Percentiles rank a stretch among this genome's conserved stretches.
Evolutionary conservation across 2,888 invertebrate genomes (phyloP).

Genomic region (Choristoneura rosaceana): DNA sequence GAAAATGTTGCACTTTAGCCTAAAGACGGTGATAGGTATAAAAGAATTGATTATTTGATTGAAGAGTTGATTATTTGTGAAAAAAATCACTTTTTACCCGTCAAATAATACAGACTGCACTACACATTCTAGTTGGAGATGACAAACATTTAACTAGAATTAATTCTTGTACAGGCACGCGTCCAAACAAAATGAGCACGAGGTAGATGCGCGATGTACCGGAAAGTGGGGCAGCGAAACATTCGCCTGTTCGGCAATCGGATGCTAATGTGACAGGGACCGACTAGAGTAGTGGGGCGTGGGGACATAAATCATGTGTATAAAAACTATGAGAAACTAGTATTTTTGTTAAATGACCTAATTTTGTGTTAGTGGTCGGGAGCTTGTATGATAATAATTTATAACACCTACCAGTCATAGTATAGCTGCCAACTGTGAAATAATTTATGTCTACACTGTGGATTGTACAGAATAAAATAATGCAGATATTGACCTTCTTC

Average conservation of each 20-base stretch:
- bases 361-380: slow-evolving; percentile 2
- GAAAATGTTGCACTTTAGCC: too few species aligned
- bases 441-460: too few species aligned
- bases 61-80: too few species aligned
- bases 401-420: not conserved
- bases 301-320: slow-evolving; percentile 23
- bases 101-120: not conserved
- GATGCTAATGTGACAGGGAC: slow-evolving; percentile 36
- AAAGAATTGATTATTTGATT: too few species aligned
- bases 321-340: slow-evolving; percentile 8
- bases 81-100: too few species aligned
- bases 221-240: slow-evolving; percentile 53
- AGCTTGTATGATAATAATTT: slow-evolving; percentile 24
- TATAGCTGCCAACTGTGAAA: not conserved
- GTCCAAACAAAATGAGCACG: slow-evolving; percentile 48
- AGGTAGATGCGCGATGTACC: slow-evolving; percentile 53
- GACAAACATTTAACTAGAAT: slow-evolving; percentile 23
- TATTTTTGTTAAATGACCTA: slow-evolving; percentile 10
- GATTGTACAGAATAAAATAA: too few species aligned
- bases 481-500: too few species aligned
- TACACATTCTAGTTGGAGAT: not conserved
- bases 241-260: slow-evolving; percentile 24
- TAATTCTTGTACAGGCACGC: slow-evolving; percentile 45
- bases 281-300: slow-evolving; percentile 15
- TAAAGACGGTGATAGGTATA: too few species aligned